A percentile compares a stretch with the other conserved stretches of the same genome.
These are phyloP conservation scores for Cotesia glomerata DNA, from an alignment of 1,140 invertebrate species.

Conservation along the genomic window DNA sequence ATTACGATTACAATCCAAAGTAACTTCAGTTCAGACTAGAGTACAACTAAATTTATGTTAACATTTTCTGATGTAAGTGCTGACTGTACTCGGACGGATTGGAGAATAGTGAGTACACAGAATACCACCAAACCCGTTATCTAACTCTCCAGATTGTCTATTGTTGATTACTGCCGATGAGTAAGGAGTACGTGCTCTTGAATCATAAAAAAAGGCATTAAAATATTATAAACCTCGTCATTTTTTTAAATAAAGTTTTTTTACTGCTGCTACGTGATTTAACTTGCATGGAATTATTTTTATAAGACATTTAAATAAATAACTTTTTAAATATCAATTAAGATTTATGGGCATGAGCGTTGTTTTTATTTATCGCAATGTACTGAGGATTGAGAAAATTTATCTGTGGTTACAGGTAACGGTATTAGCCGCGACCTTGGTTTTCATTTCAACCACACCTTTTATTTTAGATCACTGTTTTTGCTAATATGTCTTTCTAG, in stretches of 20 bases:
- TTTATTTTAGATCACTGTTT: neutral
- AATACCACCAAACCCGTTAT: conserved; percentile 2
- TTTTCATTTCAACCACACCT: conserved; percentile 7
- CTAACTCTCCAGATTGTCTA: conserved; percentile 1
- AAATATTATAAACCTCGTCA: neutral
- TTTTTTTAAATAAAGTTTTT: neutral
- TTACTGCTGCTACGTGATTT: too few relatives aligned
- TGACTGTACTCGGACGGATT: neutral
- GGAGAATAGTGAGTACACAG: too few relatives aligned
- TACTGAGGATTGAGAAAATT: neutral
- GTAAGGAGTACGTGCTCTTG: neutral
- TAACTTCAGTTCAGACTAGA: neutral
- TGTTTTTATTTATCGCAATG: neutral
- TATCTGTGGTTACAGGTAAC: neutral
- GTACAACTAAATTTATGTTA: neutral
- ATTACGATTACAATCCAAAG: too few relatives aligned
- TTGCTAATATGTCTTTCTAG: too few relatives aligned
- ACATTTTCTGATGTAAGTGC: neutral
- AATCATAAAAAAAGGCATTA: neutral
- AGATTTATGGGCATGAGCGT: neutral
- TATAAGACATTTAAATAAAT: too few relatives aligned
- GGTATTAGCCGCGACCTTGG: conserved; percentile 4
- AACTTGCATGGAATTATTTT: too few relatives aligned
- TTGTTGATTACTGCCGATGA: neutral
- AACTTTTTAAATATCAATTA: too few relatives aligned